Evolutionary conservation across 1,140 invertebrate species (phyloP).

Genomic region (Asobara japonica): DNA sequence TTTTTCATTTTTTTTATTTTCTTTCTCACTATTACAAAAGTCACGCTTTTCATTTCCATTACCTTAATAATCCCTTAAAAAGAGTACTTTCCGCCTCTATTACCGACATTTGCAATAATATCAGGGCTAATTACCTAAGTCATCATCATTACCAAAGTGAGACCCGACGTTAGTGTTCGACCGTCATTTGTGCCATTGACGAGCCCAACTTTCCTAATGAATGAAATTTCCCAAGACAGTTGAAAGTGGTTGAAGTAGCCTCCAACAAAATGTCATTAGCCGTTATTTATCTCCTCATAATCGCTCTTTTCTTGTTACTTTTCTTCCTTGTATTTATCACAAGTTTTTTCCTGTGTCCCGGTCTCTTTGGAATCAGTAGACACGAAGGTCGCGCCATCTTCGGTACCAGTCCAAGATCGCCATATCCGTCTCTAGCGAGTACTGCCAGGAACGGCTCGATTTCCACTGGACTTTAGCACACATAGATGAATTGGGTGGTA

Average conservation of each 20-base stretch:
- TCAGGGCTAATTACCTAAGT: neutral
- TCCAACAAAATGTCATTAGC: constrained; percentile 30
- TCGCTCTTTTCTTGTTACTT: constrained; percentile 26
- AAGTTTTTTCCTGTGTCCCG: constrained; percentile 33
- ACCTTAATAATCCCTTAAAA: too few relatives aligned
- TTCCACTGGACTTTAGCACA: neutral
- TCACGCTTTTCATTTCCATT: too few relatives aligned
- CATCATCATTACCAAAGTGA: neutral
- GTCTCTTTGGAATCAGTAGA: constrained; percentile 30
- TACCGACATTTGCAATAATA: neutral
- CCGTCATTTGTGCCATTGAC: neutral
- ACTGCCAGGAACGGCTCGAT: constrained; percentile 5
- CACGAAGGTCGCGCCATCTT: constrained; percentile 30
- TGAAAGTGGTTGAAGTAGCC: neutral
- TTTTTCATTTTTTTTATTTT: too few relatives aligned
- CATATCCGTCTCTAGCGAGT: constrained; percentile 31
- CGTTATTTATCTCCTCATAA: constrained; percentile 34
- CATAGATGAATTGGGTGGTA: neutral
- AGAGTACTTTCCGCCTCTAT: neutral
- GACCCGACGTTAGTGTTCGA: too few relatives aligned
- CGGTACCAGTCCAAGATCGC: constrained; percentile 20
- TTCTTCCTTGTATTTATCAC: constrained; percentile 30
- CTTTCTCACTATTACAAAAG: too few relatives aligned
- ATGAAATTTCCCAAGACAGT: neutral
- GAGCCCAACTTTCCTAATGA: neutral